A percentile compares a stretch with the other conserved stretches of the same genome.
phyloP scores from a whole-genome alignment of 2,113 vertebrate genomes.

The Cheirogaleus medius region DNA sequence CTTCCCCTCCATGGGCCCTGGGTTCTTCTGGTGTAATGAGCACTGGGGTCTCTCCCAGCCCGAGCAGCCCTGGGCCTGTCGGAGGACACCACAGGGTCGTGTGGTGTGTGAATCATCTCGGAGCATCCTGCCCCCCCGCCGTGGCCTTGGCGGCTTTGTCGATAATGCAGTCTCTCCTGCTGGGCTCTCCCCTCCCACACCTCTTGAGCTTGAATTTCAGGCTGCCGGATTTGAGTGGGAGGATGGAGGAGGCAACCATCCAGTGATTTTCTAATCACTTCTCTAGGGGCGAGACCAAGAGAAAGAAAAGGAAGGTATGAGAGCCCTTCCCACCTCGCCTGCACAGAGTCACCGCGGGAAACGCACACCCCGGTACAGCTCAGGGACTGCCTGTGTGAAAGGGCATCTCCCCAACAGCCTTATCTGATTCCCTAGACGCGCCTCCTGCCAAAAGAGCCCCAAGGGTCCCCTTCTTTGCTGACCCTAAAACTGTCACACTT shows the following conservation, averaged over 20 bases:
- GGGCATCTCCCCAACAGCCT: background rate
- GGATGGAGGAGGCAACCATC: background rate
- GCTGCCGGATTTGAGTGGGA: background rate
- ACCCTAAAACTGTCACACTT: background rate
- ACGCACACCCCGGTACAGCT: background rate
- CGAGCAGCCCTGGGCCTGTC: background rate
- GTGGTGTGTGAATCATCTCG: background rate
- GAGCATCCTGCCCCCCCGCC: background rate
- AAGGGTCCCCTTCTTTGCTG: background rate
- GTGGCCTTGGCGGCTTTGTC: background rate
- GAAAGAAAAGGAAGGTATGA: background rate
- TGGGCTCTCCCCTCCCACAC: background rate
- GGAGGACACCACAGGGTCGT: background rate
- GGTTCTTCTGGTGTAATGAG: background rate
- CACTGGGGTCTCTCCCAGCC: background rate
- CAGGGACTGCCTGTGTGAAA: background rate
- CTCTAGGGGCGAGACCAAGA: background rate
- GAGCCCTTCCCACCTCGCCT: background rate
- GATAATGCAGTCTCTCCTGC: background rate
- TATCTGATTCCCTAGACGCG: background rate
- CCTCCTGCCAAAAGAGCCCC: background rate
- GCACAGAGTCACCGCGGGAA: background rate
- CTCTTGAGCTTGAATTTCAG: background rate
- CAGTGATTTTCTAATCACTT: background rate
- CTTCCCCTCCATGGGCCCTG: background rate